phyloP scores from a whole-genome alignment of 2,888 invertebrate genomes.

The Falcaria lacertinaria region DNA sequence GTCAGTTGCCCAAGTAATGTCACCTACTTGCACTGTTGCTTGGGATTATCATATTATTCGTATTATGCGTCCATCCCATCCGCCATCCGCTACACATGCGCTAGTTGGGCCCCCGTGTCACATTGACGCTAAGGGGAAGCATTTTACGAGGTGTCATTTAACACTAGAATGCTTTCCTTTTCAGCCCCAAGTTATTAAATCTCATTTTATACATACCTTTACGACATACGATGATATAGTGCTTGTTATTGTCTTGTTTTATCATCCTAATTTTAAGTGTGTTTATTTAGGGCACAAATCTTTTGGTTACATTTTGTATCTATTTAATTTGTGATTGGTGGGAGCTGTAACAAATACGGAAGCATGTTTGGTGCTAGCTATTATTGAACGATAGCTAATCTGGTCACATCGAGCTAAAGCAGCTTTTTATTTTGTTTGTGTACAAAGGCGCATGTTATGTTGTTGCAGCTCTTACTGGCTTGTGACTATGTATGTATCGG shows the following conservation, averaged over 20 bases:
- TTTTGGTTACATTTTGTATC: slow-evolving; percentile 15
- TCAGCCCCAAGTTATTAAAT: slow-evolving; percentile 16
- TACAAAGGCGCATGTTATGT: slow-evolving; percentile 13
- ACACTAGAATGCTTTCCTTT: slow-evolving; percentile 17
- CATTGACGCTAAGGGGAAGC: not conserved
- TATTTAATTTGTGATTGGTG: slow-evolving; percentile 6
- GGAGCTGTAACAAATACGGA: slow-evolving; percentile 16
- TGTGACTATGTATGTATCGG: slow-evolving; percentile 29
- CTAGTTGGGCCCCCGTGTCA: not conserved
- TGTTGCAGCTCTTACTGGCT: slow-evolving; percentile 29
- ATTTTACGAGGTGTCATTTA: slow-evolving; percentile 8
- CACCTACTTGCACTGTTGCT: too few relatives aligned
- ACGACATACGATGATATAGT: slow-evolving; percentile 21
- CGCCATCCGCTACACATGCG: not conserved
- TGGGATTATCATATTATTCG: too few relatives aligned
- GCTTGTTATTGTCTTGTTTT: slow-evolving; percentile 43
- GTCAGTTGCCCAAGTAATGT: too few relatives aligned
- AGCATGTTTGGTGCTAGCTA: slow-evolving; percentile 14
- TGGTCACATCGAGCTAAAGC: not conserved
- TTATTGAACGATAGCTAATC: not conserved
- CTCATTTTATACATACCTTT: slow-evolving; percentile 11
- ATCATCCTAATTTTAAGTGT: slow-evolving; percentile 33
- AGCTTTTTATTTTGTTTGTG: not conserved
- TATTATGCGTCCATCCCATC: too few relatives aligned
- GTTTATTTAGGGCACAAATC: slow-evolving; percentile 44